phyloP scores from a whole-genome alignment of 1,140 invertebrate species.

The Plutomurus gul region DNA sequence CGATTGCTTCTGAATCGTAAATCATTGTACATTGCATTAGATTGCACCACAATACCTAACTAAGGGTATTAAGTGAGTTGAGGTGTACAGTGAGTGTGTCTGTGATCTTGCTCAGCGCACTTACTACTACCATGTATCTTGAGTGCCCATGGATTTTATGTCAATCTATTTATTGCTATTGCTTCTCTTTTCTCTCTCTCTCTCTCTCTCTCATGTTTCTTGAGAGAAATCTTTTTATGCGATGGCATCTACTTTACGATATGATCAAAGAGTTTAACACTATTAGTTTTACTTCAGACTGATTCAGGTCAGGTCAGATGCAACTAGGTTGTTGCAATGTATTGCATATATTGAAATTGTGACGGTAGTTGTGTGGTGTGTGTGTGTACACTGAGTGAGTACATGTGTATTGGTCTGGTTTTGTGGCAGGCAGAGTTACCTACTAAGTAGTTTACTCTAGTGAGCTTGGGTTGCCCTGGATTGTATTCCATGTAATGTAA shows the following conservation, averaged over 20 bases:
- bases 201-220: too few species aligned
- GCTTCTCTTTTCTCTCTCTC: too few species aligned
- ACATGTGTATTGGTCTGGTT: not conserved
- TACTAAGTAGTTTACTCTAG: not conserved
- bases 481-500: slow-evolving; percentile 16
- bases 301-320: not conserved
- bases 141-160: too few species aligned
- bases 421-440: too few species aligned
- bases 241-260: not conserved
- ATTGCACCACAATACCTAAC: not conserved
- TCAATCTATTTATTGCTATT: not conserved
- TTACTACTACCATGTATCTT: too few species aligned
- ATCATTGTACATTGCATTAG: not conserved
- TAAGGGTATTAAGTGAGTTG: not conserved
- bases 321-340: not conserved
- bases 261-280: not conserved
- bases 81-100: too few species aligned
- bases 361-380: not conserved
- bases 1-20: not conserved
- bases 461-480: not conserved
- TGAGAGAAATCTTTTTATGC: not conserved
- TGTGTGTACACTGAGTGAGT: not conserved
- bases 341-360: not conserved
- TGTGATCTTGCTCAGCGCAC: too few species aligned
- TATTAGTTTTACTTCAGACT: not conserved